phyloP scores from a whole-genome alignment of 1,140 invertebrate species.

The Calephelis nemesis region DNA sequence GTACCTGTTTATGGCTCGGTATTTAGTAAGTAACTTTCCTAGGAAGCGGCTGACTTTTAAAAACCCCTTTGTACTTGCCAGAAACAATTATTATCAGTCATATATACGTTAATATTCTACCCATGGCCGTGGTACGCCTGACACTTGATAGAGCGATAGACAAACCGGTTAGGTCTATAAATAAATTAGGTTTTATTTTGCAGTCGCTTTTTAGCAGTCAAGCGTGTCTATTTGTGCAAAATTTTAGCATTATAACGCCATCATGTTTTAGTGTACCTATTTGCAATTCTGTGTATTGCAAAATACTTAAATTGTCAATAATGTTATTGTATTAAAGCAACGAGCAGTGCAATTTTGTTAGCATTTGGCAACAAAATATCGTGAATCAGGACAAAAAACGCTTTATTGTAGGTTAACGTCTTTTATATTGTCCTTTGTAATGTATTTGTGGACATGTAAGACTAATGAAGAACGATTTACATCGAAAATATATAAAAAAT shows the following conservation, averaged over 20 bases:
- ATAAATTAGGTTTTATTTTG: neutral
- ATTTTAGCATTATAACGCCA: neutral
- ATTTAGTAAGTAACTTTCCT: slow-evolving; percentile 33
- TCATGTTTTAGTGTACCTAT: neutral
- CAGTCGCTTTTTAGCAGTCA: too few relatives aligned
- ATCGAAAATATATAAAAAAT: neutral
- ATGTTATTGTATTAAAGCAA: neutral
- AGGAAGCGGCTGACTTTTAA: slow-evolving; percentile 22
- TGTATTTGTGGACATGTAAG: neutral
- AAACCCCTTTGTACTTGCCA: slow-evolving; percentile 5
- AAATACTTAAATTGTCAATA: slow-evolving; percentile 7
- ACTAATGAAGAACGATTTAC: neutral
- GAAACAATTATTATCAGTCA: slow-evolving; percentile 19
- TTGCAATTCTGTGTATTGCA: slow-evolving; percentile 2
- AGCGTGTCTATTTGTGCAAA: neutral
- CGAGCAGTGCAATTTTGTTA: too few relatives aligned
- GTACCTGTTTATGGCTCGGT: slow-evolving; percentile 38
- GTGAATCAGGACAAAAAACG: too few relatives aligned
- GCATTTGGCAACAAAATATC: too few relatives aligned
- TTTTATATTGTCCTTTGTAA: neutral
- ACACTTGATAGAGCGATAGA: slow-evolving; percentile 1
- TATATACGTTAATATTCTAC: slow-evolving; percentile 6
- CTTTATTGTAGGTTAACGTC: too few relatives aligned
- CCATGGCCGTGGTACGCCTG: neutral
- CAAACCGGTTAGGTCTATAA: neutral